phyloP scores from a whole-genome alignment of 1,140 invertebrate genomes.

The Drosophila rufa region DNA sequence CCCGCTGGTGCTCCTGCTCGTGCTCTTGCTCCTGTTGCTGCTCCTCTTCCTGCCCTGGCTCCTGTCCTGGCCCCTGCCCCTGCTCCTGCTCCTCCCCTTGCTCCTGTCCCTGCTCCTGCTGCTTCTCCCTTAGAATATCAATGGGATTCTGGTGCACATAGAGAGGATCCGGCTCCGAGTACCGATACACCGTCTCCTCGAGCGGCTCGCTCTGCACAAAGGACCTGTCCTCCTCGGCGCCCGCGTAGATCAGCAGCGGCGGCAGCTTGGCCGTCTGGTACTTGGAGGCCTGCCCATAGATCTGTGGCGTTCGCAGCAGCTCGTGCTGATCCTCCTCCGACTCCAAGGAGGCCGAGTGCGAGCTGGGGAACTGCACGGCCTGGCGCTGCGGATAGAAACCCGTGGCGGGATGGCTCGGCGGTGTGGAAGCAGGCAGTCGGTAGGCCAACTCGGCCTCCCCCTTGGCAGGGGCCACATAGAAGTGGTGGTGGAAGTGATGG shows the following conservation, averaged over 20 bases:
- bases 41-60: slow-evolving; percentile 7
- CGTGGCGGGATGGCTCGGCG: not conserved
- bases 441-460: slow-evolving; percentile 30
- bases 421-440: slow-evolving; percentile 11
- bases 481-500: slow-evolving; percentile 85
- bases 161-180: slow-evolving; percentile 85
- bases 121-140: slow-evolving; percentile 52
- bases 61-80: slow-evolving; percentile 1
- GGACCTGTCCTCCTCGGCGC: slow-evolving; percentile 56
- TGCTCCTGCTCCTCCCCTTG: slow-evolving; percentile 2
- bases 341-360: slow-evolving; percentile 39
- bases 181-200: slow-evolving; percentile 69
- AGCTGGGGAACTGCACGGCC: slow-evolving; percentile 53
- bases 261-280: slow-evolving; percentile 55
- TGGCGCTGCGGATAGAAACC: slow-evolving; percentile 18
- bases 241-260: slow-evolving; percentile 72
- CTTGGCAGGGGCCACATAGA: slow-evolving; percentile 72
- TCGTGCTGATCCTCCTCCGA: slow-evolving; percentile 11
- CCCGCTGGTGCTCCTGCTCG: not conserved
- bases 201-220: slow-evolving; percentile 79
- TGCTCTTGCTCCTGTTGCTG: slow-evolving; percentile 1
- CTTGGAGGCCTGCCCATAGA: slow-evolving; percentile 51
- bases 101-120: not conserved
- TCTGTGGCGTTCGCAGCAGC: slow-evolving; percentile 44
- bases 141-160: slow-evolving; percentile 70